phyloP scores from a whole-genome alignment of 2,888 invertebrate genomes.

The Epsilonema sp. region DNA sequence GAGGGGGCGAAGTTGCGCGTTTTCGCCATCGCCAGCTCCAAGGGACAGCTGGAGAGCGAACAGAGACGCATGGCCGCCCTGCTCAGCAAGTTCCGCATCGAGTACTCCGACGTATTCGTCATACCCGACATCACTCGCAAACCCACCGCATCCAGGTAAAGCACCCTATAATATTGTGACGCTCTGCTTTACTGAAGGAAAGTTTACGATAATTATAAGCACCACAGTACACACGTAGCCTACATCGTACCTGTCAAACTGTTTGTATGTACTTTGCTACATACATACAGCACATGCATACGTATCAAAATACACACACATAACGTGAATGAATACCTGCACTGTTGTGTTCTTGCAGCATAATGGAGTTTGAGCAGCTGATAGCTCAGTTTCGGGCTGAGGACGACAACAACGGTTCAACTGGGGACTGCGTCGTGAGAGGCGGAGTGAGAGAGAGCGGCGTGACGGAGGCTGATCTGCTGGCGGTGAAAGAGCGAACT shows the following conservation, averaged over 20 bases:
- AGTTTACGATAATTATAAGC: no score
- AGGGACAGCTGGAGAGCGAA: neutral
- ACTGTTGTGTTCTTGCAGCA: no score
- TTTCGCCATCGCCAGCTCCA: neutral
- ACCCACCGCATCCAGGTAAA: slow-evolving; percentile 55
- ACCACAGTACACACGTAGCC: no score
- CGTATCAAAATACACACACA: no score
- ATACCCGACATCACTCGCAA: slow-evolving; percentile 73
- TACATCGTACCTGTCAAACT: no score
- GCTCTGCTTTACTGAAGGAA: no score
- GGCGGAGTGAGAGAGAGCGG: slow-evolving; percentile 11
- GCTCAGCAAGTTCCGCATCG: slow-evolving; percentile 84
- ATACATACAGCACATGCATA: no score
- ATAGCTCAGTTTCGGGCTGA: slow-evolving; percentile 20
- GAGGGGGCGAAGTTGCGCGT: neutral
- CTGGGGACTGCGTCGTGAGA: no score
- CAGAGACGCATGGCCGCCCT: slow-evolving; percentile 58
- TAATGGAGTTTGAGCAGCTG: slow-evolving; percentile 17
- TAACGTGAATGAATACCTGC: no score
- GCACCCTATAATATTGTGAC: no score
- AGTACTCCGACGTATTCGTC: slow-evolving; percentile 76
- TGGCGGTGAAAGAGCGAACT: slow-evolving; percentile 31
- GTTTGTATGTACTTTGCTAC: no score
- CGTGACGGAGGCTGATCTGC: slow-evolving; percentile 14
- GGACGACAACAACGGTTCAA: slow-evolving; percentile 22